Conservation (phyloP, 1,140 invertebrate genomes). For the Drosophila auraria region DNA sequence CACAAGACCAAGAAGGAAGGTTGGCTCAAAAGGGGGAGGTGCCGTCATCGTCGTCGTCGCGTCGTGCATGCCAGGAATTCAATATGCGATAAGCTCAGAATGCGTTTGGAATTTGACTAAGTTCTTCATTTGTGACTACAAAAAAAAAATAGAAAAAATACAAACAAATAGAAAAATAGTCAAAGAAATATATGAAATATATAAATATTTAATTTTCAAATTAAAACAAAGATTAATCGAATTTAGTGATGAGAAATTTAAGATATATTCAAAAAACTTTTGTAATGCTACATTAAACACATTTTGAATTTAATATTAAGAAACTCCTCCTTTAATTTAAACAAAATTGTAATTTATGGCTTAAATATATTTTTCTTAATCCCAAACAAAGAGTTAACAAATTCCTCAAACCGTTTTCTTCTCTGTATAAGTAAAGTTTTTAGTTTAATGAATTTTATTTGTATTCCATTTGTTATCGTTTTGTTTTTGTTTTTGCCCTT, state of each 20-base stretch:
- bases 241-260: not conserved
- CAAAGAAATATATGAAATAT: not conserved
- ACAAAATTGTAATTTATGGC: not conserved
- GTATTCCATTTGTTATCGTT: conserved; percentile 7
- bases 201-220: not conserved
- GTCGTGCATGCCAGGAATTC: conserved; percentile 68
- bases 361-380: too few species aligned
- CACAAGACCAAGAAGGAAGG: conserved; percentile 33
- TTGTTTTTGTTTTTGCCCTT: conserved; percentile 9
- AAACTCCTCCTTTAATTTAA: too few species aligned
- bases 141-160: conserved; percentile 20
- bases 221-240: not conserved
- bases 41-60: conserved; percentile 56
- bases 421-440: conserved; percentile 16
- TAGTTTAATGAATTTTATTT: conserved; percentile 8
- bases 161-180: conserved; percentile 4
- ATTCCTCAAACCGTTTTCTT: not conserved
- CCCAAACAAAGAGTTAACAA: too few species aligned
- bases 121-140: conserved; percentile 9
- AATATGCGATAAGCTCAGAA: conserved; percentile 65
- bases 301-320: too few species aligned
- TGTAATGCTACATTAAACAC: too few species aligned
- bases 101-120: conserved; percentile 72
- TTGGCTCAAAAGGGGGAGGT: conserved; percentile 34
- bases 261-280: too few species aligned